Evolutionary conservation across 1,140 invertebrate species (phyloP).

Genomic region (Mylabris phalerata): DNA sequence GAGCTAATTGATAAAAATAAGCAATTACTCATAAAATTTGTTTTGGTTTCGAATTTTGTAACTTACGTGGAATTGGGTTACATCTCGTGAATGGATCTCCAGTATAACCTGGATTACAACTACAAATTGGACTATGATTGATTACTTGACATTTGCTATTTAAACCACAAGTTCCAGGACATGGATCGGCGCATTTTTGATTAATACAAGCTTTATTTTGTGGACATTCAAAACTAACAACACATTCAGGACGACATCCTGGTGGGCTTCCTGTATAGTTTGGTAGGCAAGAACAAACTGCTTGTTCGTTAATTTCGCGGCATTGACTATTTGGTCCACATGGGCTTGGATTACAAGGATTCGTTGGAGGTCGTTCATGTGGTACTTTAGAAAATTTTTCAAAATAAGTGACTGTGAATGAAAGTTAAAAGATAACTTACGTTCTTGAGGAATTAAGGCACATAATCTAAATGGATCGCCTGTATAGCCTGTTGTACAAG

Average conservation of each 20-base stretch:
- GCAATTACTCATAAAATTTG: no score
- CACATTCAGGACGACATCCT: constrained; percentile 58
- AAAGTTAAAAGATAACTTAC: constrained; percentile 30
- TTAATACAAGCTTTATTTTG: constrained; percentile 51
- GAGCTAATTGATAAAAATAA: neutral
- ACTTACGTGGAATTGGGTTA: constrained; percentile 13
- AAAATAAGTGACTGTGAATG: neutral
- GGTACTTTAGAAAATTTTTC: neutral
- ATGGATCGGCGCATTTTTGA: constrained; percentile 57
- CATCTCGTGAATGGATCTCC: constrained; percentile 64
- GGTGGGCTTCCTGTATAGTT: constrained; percentile 67
- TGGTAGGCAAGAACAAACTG: constrained; percentile 59
- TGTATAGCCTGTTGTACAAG: constrained; percentile 58
- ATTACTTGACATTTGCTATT: constrained; percentile 59
- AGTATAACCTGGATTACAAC: constrained; percentile 55
- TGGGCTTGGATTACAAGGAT: constrained; percentile 50
- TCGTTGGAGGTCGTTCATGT: constrained; percentile 1
- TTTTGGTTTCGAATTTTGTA: no score
- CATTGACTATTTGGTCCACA: constrained; percentile 56
- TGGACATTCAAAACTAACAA: constrained; percentile 56
- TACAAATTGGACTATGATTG: constrained; percentile 61
- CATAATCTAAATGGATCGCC: constrained; percentile 71
- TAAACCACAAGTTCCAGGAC: constrained; percentile 51
- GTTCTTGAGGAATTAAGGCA: constrained; percentile 41
- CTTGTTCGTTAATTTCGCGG: constrained; percentile 50